A percentile compares a stretch with the other conserved stretches of the same genome.
phyloP scores from a whole-genome alignment of 2,113 vertebrate species.

The Ibidorhyncha struthersii region DNA sequence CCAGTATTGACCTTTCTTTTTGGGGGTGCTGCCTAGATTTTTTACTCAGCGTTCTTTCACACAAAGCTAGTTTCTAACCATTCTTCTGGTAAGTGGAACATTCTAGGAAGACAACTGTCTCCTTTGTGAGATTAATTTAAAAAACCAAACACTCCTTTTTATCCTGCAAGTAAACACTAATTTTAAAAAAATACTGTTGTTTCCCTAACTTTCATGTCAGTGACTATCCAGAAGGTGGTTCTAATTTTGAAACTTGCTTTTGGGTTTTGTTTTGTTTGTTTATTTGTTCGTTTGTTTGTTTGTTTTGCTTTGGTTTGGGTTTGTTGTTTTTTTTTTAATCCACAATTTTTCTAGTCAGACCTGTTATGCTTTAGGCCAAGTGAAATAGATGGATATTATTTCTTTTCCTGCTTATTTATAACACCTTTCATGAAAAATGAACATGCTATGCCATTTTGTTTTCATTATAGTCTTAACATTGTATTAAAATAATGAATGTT shows the following conservation, averaged over 20 bases:
- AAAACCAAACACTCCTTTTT: background rate
- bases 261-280: too few species aligned
- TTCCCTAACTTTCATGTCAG: background rate
- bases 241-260: background rate
- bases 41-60: background rate
- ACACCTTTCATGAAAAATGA: conserved; percentile 4
- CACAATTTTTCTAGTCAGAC: background rate
- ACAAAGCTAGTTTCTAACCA: background rate
- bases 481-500: conserved; percentile 39
- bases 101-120: background rate
- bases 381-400: background rate
- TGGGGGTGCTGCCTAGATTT: background rate
- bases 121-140: background rate
- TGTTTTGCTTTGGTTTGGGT: background rate
- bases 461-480: conserved; percentile 1
- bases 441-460: background rate
- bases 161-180: background rate
- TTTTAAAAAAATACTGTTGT: background rate
- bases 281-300: too few species aligned
- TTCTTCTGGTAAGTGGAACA: background rate
- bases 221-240: background rate
- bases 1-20: background rate
- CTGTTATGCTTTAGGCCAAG: background rate
- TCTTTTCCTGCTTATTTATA: conserved; percentile 13
- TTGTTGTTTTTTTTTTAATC: background rate